Evolutionary conservation across 2,113 vertebrate species (phyloP).

Genomic region (Pycnonotus jocosus): DNA sequence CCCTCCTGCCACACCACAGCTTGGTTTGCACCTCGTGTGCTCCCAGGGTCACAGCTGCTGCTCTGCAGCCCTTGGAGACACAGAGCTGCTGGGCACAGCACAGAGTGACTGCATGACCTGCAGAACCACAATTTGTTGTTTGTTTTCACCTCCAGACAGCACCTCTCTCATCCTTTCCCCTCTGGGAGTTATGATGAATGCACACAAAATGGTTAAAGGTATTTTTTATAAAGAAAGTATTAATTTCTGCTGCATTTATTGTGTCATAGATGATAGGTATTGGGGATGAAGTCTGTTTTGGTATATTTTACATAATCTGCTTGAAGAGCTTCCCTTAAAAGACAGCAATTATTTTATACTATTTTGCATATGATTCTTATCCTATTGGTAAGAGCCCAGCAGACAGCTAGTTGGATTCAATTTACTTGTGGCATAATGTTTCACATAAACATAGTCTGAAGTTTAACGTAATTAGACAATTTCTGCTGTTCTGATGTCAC

Average conservation of each 20-base stretch:
- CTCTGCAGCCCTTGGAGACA: not conserved
- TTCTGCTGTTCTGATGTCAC: not conserved
- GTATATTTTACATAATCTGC: not conserved
- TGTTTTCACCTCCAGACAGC: not conserved
- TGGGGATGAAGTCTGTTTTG: not conserved
- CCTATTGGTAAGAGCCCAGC: not conserved
- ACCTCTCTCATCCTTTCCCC: not conserved
- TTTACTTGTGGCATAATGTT: not conserved
- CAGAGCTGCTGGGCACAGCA: not conserved
- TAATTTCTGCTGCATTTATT: not conserved
- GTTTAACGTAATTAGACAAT: not conserved
- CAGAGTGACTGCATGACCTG: rapidly evolving
- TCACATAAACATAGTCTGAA: not conserved
- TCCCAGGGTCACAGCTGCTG: not conserved
- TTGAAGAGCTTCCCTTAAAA: not conserved
- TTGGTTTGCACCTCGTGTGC: not conserved
- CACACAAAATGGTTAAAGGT: not conserved
- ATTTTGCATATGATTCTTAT: not conserved
- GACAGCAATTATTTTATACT: not conserved
- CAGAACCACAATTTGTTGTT: not conserved
- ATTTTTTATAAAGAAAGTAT: not conserved
- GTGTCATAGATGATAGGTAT: not conserved
- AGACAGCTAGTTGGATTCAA: not conserved
- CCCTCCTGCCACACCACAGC: not conserved
- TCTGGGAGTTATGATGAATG: not conserved